These are phyloP conservation scores for Dynastes grantii DNA, from an alignment of 2,888 invertebrate genomes.

Conservation along the genomic window DNA sequence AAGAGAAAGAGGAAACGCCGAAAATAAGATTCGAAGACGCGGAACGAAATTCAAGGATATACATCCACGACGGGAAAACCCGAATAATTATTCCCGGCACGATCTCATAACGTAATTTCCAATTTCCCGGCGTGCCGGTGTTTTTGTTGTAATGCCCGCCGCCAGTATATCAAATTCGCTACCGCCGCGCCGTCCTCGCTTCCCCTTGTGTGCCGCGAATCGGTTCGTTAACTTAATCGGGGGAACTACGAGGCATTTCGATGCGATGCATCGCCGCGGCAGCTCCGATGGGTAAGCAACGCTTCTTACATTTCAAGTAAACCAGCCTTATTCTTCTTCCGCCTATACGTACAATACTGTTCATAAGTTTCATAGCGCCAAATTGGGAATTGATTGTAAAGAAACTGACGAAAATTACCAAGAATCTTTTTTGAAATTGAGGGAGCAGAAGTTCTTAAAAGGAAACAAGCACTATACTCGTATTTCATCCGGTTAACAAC, in stretches of 20 bases:
- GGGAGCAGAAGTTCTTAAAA: too few relatives aligned
- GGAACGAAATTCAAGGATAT: not conserved
- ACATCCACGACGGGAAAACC: not conserved
- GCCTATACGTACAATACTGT: not conserved
- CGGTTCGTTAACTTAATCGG: slow-evolving; percentile 44
- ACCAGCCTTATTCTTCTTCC: not conserved
- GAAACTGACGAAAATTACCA: too few relatives aligned
- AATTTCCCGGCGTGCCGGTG: slow-evolving; percentile 42
- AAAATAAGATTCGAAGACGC: slow-evolving; percentile 1
- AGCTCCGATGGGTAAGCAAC: not conserved
- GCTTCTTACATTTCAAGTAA: slow-evolving; percentile 19
- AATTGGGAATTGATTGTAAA: too few relatives aligned
- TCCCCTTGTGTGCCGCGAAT: not conserved
- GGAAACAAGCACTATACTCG: too few relatives aligned
- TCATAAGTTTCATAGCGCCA: not conserved
- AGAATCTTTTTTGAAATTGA: too few relatives aligned
- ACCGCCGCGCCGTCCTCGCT: not conserved
- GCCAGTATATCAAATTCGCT: slow-evolving; percentile 40
- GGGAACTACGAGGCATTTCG: slow-evolving; percentile 18
- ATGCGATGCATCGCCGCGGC: slow-evolving; percentile 19
- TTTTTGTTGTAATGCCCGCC: slow-evolving; percentile 36
- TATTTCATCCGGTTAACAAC: too few relatives aligned
- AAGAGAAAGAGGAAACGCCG: not conserved
- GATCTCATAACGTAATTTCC: slow-evolving; percentile 45
- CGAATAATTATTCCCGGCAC: slow-evolving; percentile 45